phyloP scores from a whole-genome alignment of 1,140 invertebrate genomes.

The Drosophila pandora region DNA sequence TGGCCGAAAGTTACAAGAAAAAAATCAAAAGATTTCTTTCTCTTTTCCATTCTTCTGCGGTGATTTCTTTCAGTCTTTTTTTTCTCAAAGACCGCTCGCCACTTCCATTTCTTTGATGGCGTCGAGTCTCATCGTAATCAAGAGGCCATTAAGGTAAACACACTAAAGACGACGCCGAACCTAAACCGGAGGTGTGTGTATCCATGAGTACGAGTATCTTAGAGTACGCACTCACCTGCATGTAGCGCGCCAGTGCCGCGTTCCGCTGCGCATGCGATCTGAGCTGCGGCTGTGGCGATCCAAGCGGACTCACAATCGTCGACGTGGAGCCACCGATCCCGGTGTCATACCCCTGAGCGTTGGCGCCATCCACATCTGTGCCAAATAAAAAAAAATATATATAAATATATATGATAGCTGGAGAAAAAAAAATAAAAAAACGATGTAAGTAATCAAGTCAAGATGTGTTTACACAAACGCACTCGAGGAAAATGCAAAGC shows the following conservation, averaged over 20 bases:
- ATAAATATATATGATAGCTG: not conserved
- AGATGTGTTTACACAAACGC: slow-evolving; percentile 45
- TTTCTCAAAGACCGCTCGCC: not conserved
- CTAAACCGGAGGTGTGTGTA: slow-evolving; percentile 3
- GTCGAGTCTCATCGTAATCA: slow-evolving; percentile 55
- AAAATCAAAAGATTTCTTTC: slow-evolving; percentile 36
- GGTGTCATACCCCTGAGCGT: slow-evolving; percentile 82
- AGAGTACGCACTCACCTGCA: slow-evolving; percentile 78
- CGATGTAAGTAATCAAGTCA: slow-evolving; percentile 32
- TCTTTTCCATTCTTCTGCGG: slow-evolving; percentile 39
- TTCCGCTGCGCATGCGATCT: slow-evolving; percentile 81
- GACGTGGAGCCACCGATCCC: slow-evolving; percentile 83
- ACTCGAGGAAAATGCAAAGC: slow-evolving; percentile 29
- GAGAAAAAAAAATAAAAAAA: slow-evolving; percentile 1
- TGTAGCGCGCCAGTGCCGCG: slow-evolving; percentile 73
- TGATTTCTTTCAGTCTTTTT: slow-evolving; percentile 29
- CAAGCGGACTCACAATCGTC: slow-evolving; percentile 81
- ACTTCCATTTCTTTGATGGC: slow-evolving; percentile 40
- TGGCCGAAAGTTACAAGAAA: slow-evolving; percentile 44
- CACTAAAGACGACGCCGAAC: slow-evolving; percentile 36
- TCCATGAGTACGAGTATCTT: slow-evolving; percentile 20
- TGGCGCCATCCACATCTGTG: slow-evolving; percentile 82
- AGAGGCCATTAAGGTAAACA: slow-evolving; percentile 71
- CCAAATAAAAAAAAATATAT: slow-evolving; percentile 6
- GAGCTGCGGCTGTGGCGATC: slow-evolving; percentile 79